Conservation (phyloP, 2,888 invertebrate species). For the Nineta flava region DNA sequence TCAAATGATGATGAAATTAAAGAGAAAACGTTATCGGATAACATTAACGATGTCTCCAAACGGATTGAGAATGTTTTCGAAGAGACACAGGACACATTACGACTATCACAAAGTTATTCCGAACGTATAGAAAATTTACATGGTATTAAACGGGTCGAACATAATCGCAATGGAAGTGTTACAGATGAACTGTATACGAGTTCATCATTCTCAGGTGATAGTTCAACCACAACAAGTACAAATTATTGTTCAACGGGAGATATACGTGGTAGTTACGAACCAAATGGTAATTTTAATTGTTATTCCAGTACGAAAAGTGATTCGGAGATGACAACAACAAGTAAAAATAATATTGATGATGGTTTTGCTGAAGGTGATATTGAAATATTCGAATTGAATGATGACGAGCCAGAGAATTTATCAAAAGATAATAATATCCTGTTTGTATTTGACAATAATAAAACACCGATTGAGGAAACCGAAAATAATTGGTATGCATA, state of each 20-base stretch:
- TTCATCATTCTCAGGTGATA: slow-evolving; percentile 8
- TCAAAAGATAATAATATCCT: not conserved
- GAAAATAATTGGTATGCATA: slow-evolving; percentile 69
- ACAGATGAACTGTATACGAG: slow-evolving; percentile 1
- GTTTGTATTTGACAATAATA: slow-evolving; percentile 23
- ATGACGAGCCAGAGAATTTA: not conserved
- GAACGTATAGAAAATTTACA: slow-evolving; percentile 39
- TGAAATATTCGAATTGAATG: slow-evolving; percentile 4
- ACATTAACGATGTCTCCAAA: slow-evolving; percentile 36
- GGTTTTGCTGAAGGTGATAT: slow-evolving; percentile 2
- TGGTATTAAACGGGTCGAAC: slow-evolving; percentile 30
- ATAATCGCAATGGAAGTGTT: not conserved
- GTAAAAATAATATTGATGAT: not conserved
- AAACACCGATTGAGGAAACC: slow-evolving; percentile 27
- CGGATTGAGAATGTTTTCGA: slow-evolving; percentile 38
- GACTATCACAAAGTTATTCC: slow-evolving; percentile 31
- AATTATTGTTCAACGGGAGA: slow-evolving; percentile 5
- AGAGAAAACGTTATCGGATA: slow-evolving; percentile 28
- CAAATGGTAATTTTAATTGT: slow-evolving; percentile 4
- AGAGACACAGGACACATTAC: slow-evolving; percentile 8
- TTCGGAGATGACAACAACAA: slow-evolving; percentile 1
- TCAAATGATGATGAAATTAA: slow-evolving; percentile 38
- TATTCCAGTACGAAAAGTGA: slow-evolving; percentile 6
- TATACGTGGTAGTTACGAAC: slow-evolving; percentile 6
- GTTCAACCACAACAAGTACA: slow-evolving; percentile 9